Percentiles rank a stretch among this genome's conserved stretches.
phyloP scores from a whole-genome alignment of 2,113 vertebrate genomes.

The Cyanoliseus patagonus region DNA sequence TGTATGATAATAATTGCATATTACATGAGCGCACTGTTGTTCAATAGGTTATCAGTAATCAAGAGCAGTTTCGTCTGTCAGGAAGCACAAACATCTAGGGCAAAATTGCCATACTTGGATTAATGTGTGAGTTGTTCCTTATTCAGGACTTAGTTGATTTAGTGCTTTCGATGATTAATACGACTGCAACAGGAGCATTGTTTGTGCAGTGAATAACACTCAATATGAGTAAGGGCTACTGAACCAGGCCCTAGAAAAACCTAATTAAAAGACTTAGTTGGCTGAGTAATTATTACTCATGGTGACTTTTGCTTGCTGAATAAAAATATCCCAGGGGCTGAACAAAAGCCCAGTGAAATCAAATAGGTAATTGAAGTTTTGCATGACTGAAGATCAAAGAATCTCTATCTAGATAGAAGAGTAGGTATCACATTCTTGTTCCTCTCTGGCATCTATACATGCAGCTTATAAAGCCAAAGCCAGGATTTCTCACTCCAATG shows the following conservation, averaged over 20 bases:
- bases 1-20: neutral
- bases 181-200: neutral
- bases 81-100: neutral
- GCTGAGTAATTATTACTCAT: conserved; percentile 33
- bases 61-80: neutral
- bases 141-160: neutral
- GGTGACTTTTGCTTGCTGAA: neutral
- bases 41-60: neutral
- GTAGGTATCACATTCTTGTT: neutral
- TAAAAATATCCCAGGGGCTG: neutral
- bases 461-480: neutral
- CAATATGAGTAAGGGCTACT: conserved; percentile 24
- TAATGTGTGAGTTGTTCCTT: neutral
- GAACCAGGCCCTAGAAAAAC: conserved; percentile 8
- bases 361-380: neutral
- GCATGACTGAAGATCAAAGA: neutral
- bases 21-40: neutral
- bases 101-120: neutral
- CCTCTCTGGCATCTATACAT: neutral
- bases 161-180: neutral
- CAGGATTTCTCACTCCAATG: neutral
- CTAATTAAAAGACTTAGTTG: conserved; percentile 7
- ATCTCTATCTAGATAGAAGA: neutral
- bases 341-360: neutral
- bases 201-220: conserved; percentile 5